These are phyloP conservation scores for Ophthalmolycus amberensis DNA, from an alignment of 2,113 vertebrate species.

Conservation along the genomic window DNA sequence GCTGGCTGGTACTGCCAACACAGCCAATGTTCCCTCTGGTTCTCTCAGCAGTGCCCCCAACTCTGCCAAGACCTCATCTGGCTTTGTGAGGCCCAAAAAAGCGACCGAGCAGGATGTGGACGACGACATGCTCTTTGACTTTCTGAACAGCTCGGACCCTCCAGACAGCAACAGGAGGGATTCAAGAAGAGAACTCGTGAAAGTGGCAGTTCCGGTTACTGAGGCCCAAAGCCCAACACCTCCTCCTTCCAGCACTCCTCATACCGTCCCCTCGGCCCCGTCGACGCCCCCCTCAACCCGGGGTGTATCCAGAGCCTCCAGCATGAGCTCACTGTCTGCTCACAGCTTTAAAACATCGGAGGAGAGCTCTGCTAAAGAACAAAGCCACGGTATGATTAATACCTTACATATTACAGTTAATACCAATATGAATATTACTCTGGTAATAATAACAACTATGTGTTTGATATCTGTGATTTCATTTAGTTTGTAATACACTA, in stretches of 20 bases:
- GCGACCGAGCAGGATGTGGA: slow-evolving; percentile 86
- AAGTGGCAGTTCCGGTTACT: slow-evolving; percentile 41
- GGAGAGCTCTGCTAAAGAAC: slow-evolving; percentile 83
- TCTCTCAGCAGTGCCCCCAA: slow-evolving; percentile 51
- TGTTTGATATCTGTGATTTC: neutral
- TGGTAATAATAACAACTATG: neutral
- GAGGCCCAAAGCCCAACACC: slow-evolving; percentile 64
- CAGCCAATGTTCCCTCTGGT: slow-evolving; percentile 74
- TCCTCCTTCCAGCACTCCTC: slow-evolving; percentile 47
- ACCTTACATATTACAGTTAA: neutral
- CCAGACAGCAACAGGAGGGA: slow-evolving; percentile 86
- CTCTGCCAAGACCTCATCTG: slow-evolving; percentile 83
- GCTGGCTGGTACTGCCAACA: slow-evolving; percentile 86
- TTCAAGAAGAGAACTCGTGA: slow-evolving; percentile 85
- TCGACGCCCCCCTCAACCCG: slow-evolving; percentile 77
- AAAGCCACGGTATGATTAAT: slow-evolving; percentile 85
- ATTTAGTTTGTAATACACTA: neutral
- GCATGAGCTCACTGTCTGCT: slow-evolving; percentile 84
- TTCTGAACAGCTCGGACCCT: slow-evolving; percentile 96
- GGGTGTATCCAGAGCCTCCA: slow-evolving; percentile 87
- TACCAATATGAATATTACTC: neutral
- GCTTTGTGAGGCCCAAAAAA: slow-evolving; percentile 93
- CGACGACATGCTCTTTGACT: slow-evolving; percentile 97
- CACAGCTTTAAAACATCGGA: slow-evolving; percentile 85
- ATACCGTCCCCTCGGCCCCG: slow-evolving; percentile 75